A percentile compares a stretch with the other conserved stretches of the same genome.
Conservation (phyloP, 35 echinoderm and acorn worm species). For the Anneissia japonica region DNA sequence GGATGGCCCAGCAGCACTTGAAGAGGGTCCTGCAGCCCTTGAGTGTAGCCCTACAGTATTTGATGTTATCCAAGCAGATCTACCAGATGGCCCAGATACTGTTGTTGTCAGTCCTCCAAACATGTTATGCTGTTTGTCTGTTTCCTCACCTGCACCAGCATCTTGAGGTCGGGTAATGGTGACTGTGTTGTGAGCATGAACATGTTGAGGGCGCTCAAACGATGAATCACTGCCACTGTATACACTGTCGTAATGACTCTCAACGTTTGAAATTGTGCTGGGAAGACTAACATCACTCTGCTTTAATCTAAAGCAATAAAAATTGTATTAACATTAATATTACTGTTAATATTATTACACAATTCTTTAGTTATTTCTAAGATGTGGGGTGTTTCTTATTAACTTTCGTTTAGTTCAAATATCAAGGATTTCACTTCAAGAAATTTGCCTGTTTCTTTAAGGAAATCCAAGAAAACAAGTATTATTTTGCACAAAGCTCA, state of each 20-base stretch:
- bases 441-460: too few relatives aligned
- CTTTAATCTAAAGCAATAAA: background rate
- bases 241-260: background rate
- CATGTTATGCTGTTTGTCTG: background rate
- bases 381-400: too few relatives aligned
- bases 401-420: too few relatives aligned
- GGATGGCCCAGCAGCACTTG: background rate
- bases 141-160: background rate
- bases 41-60: background rate
- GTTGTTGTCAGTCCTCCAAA: background rate
- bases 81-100: background rate
- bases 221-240: background rate
- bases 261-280: background rate
- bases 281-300: background rate
- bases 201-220: background rate
- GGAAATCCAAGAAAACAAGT: too few relatives aligned
- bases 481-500: too few relatives aligned
- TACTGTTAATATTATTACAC: too few relatives aligned
- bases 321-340: too few relatives aligned
- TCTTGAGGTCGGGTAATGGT: background rate
- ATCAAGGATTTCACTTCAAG: too few relatives aligned
- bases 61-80: background rate
- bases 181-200: background rate
- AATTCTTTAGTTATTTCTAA: too few relatives aligned
- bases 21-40: background rate